Evolutionary conservation across 1,140 invertebrate species (phyloP).

Genomic region (Drosophila setifemur): DNA sequence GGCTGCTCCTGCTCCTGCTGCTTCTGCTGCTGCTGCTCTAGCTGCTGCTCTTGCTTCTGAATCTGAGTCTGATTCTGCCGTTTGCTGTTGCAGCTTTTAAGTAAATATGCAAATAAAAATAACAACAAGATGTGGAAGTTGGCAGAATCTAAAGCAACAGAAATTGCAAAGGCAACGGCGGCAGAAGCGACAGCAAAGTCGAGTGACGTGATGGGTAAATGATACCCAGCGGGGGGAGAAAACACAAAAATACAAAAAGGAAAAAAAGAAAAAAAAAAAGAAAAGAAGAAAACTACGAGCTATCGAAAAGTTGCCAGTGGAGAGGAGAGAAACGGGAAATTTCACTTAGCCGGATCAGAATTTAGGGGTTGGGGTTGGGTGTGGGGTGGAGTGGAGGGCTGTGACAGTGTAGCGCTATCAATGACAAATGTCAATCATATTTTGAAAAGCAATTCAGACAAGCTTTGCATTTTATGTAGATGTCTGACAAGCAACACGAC

Average conservation of each 20-base stretch:
- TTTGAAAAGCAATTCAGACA: conserved; percentile 42
- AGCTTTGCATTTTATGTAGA: conserved; percentile 44
- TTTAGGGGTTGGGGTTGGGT: background rate
- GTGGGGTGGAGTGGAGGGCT: background rate
- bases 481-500: conserved; percentile 22
- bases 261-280: conserved; percentile 24
- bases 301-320: conserved; percentile 19
- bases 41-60: background rate
- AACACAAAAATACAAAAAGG: conserved; percentile 5
- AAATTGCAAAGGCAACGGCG: conserved; percentile 1
- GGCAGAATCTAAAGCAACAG: conserved; percentile 29
- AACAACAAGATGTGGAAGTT: conserved; percentile 60
- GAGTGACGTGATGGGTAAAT: conserved; percentile 73
- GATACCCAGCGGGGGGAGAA: conserved; percentile 45
- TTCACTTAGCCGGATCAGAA: conserved; percentile 29
- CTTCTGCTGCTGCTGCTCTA: conserved; percentile 40
- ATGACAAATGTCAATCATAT: conserved; percentile 54
- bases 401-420: conserved; percentile 32
- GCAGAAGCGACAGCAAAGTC: conserved; percentile 14
- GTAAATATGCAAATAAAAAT: conserved; percentile 77
- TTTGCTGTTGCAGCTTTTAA: conserved; percentile 56
- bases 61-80: background rate
- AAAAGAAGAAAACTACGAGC: conserved; percentile 17
- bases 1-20: conserved; percentile 23
- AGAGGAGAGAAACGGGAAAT: conserved; percentile 24